Base-by-base conservation (phyloP, 2,888 invertebrate genomes). In the Microplitis deprimator region DNA sequence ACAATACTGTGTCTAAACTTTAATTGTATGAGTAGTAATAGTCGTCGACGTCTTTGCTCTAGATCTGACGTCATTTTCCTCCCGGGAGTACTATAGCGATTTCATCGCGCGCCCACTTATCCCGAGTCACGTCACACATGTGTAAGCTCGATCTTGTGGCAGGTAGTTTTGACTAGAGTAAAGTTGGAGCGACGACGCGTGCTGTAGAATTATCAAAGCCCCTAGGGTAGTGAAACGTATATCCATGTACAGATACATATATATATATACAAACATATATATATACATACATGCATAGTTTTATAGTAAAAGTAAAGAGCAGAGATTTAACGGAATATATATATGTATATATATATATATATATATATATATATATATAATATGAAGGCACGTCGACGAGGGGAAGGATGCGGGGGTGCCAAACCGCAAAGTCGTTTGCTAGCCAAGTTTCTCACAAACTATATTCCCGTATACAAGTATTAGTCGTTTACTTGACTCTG, bases 361-460 rank as follows among this genome's bases (percentile, higher is more conserved):
- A 29, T 29, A 29, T 29, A 4, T 20, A 1, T 20, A 20, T 20
- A 20, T 20, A 0, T 2, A 20, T 20, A 20, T 4, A 29, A 29
- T 29, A 29, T 29, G 29, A 29, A 29, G 29, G 29, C 29, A 29
- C 29, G 29, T 29, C 29, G 29, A 29, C 29, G 29, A 50, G 68
- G 60, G 65, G 69, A 67, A 40, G 59, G 73, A 50, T 59, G 39
- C 41, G 29, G 65, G 74, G 69, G 65, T 77, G 71, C 68, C 77
- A 77, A 74, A 77, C 77, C 77, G 74, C 77, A 77, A 77, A 77
- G 77, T 71, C 77, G 74, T 77, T 77, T 75, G 70, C 77, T 62
- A 77, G 73, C 70, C 74, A 75, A 77, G 61, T 77, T 75, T 68
- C 68, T 67, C 67, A 29, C 70, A 67, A 29, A 71, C 67, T 68